Conservation (phyloP, 2,113 vertebrate species). For the Grus americana region DNA sequence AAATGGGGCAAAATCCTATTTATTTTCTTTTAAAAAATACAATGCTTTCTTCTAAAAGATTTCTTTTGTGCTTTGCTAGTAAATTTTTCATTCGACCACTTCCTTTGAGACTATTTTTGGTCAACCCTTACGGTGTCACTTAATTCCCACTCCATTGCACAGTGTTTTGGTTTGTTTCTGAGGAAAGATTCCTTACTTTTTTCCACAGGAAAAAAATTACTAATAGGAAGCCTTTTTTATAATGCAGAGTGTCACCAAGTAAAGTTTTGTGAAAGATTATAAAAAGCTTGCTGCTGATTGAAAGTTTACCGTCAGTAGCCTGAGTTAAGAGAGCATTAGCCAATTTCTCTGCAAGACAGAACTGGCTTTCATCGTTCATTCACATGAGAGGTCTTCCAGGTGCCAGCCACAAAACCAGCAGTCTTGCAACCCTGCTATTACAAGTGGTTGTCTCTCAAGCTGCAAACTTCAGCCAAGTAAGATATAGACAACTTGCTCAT, state of each 20-base stretch:
- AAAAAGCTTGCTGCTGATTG: neutral
- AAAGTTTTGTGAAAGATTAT: neutral
- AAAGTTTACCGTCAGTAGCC: neutral
- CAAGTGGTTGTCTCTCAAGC: neutral
- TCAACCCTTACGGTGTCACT: neutral
- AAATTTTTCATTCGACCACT: neutral
- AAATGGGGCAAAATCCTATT: neutral
- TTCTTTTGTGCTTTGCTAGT: neutral
- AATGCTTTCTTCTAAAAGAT: neutral
- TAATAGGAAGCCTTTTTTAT: neutral
- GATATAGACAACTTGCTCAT: neutral
- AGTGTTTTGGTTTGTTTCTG: neutral
- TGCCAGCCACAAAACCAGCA: neutral
- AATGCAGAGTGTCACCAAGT: neutral
- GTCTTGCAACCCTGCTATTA: neutral
- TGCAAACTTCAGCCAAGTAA: neutral
- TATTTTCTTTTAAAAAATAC: neutral
- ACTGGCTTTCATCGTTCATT: neutral
- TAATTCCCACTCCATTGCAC: neutral
- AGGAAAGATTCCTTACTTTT: neutral
- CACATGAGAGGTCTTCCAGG: neutral
- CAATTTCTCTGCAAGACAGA: neutral
- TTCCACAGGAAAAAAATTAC: neutral
- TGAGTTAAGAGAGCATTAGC: neutral
- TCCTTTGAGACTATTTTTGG: neutral